These are phyloP conservation scores for Columba janthina DNA, from an alignment of 2,113 vertebrate genomes.

Conservation along the genomic window DNA sequence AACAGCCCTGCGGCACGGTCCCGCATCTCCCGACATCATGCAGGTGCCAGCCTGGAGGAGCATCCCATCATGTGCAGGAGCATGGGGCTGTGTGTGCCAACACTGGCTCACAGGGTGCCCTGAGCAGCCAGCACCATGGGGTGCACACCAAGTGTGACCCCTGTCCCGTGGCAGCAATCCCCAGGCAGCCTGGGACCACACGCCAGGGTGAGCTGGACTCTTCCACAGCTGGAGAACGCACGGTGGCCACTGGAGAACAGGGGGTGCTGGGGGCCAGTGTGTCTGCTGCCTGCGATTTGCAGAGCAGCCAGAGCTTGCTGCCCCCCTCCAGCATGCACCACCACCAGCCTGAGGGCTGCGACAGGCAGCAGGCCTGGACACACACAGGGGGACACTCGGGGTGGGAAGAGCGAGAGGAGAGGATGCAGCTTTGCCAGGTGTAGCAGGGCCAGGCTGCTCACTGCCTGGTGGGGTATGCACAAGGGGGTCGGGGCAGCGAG, in stretches of 20 bases:
- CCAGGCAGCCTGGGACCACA: not conserved
- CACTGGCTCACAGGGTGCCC: not conserved
- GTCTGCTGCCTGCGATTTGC: not conserved
- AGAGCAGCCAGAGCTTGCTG: not conserved
- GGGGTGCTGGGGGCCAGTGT: fast-evolving
- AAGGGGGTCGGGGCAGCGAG: not conserved
- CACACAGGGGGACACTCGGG: not conserved
- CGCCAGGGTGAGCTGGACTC: not conserved
- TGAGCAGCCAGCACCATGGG: not conserved
- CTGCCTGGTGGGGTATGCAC: not conserved
- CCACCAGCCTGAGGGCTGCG: not conserved
- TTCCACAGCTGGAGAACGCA: not conserved
- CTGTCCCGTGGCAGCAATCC: not conserved
- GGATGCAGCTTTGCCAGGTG: not conserved
- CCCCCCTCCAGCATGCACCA: not conserved
- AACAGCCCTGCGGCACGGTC: not conserved
- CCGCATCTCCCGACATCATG: fast-evolving
- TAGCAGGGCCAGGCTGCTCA: not conserved
- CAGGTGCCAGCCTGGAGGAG: not conserved
- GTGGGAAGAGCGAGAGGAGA: not conserved
- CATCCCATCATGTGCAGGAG: not conserved
- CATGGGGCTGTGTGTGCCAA: not conserved
- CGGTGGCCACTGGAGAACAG: not conserved
- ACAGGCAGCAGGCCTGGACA: not conserved
- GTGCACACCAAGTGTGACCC: not conserved